These are phyloP conservation scores for Ophthalmotilapia sp. DNA, from an alignment of 2,113 vertebrate species.

Conservation along the genomic window DNA sequence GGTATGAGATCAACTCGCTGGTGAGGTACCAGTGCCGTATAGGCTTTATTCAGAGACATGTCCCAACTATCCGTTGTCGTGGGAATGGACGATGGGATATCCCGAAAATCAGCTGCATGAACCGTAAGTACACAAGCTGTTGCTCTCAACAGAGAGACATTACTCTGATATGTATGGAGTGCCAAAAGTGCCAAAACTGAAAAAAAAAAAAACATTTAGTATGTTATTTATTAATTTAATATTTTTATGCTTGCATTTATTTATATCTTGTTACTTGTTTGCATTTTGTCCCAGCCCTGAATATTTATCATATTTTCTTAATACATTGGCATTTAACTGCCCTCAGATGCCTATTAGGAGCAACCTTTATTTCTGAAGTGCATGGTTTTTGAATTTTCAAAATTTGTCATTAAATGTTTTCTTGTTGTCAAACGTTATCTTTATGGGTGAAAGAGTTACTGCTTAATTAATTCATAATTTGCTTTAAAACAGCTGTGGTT, in stretches of 20 bases:
- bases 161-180: neutral
- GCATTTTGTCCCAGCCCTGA: neutral
- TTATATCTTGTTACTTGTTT: neutral
- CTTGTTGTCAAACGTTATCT: neutral
- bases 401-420: neutral
- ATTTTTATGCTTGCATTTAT: neutral
- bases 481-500: neutral
- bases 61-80: slow-evolving; percentile 89
- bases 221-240: neutral
- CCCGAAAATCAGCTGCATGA: slow-evolving; percentile 93
- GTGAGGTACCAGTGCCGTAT: slow-evolving; percentile 92
- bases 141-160: neutral
- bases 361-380: neutral
- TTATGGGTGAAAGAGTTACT: neutral
- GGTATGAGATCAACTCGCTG: slow-evolving; percentile 94
- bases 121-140: slow-evolving; percentile 77
- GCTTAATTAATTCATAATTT: neutral
- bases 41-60: slow-evolving; percentile 93
- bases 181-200: neutral
- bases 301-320: neutral
- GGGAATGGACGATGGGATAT: slow-evolving; percentile 89
- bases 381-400: neutral
- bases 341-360: neutral
- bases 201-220: neutral
- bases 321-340: neutral